These are phyloP conservation scores for Phengaris alcon DNA, from an alignment of 2,888 invertebrate species.

Conservation along the genomic window DNA sequence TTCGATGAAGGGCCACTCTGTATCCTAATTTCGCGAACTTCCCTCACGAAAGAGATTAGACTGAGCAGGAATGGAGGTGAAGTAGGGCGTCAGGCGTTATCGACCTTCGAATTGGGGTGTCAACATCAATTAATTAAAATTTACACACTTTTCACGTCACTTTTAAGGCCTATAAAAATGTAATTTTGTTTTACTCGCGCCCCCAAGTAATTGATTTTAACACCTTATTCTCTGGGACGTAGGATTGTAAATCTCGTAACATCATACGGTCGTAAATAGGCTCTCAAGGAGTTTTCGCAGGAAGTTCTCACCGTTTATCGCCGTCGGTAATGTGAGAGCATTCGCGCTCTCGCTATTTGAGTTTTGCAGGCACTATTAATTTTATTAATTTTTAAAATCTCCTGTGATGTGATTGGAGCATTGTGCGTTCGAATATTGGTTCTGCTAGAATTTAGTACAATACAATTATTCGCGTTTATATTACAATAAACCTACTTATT, in stretches of 20 bases:
- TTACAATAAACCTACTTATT: too few relatives aligned
- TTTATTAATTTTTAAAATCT: not conserved
- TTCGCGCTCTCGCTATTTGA: conserved; percentile 6
- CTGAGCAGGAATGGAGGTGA: not conserved
- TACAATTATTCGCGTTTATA: too few relatives aligned
- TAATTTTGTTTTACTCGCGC: conserved; percentile 5
- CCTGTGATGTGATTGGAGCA: too few relatives aligned
- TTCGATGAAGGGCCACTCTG: too few relatives aligned
- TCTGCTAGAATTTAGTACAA: too few relatives aligned
- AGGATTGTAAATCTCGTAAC: not conserved
- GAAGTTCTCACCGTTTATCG: not conserved
- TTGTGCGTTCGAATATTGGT: too few relatives aligned
- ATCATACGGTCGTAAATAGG: conserved; percentile 18
- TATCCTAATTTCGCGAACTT: too few relatives aligned
- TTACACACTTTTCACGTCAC: conserved; percentile 9
- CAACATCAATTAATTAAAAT: conserved; percentile 14
- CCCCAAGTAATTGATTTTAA: conserved; percentile 8
- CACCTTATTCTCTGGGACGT: conserved; percentile 2
- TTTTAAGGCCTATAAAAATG: conserved; percentile 11
- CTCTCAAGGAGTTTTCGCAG: conserved; percentile 18
- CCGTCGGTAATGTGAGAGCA: conserved; percentile 22
- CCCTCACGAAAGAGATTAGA: not conserved
- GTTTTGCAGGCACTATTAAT: conserved; percentile 8
- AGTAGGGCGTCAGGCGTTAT: not conserved
- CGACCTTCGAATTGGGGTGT: conserved; percentile 1